These are phyloP conservation scores for Xestia xanthographa DNA, from an alignment of 2,888 invertebrate species.

Conservation along the genomic window DNA sequence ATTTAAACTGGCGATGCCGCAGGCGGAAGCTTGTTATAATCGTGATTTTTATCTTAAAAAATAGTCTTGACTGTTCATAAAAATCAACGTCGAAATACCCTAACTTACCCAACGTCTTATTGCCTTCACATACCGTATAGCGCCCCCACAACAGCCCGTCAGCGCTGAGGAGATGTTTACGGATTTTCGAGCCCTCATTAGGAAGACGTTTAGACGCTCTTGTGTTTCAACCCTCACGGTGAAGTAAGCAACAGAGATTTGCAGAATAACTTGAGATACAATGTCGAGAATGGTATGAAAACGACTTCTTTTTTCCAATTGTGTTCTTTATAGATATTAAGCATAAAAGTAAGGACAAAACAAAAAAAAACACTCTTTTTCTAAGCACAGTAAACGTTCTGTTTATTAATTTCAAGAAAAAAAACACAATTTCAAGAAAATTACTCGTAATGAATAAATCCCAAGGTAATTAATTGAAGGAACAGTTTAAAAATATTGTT, in stretches of 20 bases:
- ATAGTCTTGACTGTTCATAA: not conserved
- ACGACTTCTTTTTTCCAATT: not conserved
- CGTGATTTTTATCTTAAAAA: not conserved
- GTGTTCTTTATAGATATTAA: not conserved
- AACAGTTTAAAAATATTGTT: not conserved
- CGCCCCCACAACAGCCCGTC: constrained; percentile 12
- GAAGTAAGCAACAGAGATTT: constrained; percentile 28
- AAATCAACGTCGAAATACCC: not conserved
- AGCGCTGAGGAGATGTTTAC: constrained; percentile 36
- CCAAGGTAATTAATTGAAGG: not conserved
- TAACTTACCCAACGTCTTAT: not conserved
- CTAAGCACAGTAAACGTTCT: not conserved
- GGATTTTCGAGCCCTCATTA: constrained; percentile 51
- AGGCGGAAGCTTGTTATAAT: not conserved
- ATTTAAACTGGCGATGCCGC: not conserved
- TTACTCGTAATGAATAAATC: not conserved
- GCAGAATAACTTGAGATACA: constrained; percentile 17
- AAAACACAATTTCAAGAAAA: not conserved
- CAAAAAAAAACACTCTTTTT: no score
- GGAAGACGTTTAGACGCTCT: constrained; percentile 32
- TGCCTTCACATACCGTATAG: constrained; percentile 1
- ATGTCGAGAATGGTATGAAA: not conserved
- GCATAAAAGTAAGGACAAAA: no score
- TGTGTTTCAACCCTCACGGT: constrained; percentile 45
- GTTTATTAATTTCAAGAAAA: no score